Base-by-base conservation (phyloP, 2,797 vertebrate genomes). In the Columba guinea region DNA sequence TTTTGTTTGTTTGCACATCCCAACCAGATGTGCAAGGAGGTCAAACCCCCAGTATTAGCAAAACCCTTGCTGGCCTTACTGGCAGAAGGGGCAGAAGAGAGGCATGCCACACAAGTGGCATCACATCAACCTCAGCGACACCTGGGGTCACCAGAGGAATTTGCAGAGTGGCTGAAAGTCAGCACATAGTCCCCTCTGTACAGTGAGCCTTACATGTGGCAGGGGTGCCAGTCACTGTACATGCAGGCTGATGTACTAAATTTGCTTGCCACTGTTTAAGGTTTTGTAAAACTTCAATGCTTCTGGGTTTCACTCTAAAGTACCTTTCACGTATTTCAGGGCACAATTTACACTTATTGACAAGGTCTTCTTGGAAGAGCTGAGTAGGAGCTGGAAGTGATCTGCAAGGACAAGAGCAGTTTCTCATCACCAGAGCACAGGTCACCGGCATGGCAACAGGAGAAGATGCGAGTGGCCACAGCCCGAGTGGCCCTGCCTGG, bases 31-130 rank as follows among this genome's bases (percentile, higher is more conserved):
- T 9, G 3, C 10, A 41, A 69, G 30, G 41, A 75, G 67, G 30
- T 22, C 0, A 0, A 77, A 91, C 34, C 1, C 8, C 28, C 28
- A 0, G 0, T 10, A 17, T 4, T 12, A 34, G 30, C 23, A 75
- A 68, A 93, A 30, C 55, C 32, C 2, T 55, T 51, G 5, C 20
- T 87, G 73, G 11, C 67, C 46, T 64, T 23, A 16, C 14, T 68
- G 51, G 35, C 7, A 27, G 41, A 21, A 70, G 49, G 22, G 21
- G 44, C 21, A 52, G 41, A 77, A 30, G 34, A 73, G 13, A 49
- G 20, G 21, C 27, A 24, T 2, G 2, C 17, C 19, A 4, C 3
- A 20, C 22, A 39, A 63, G 35, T 1, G 6, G 9, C n/a, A 69
- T 68, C 3, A 1, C 39, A 3, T 9, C 15, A 23, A 44, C 21